A percentile compares a stretch with the other conserved stretches of the same genome.
These are phyloP conservation scores for Calidris pygmaea DNA, from an alignment of 2,113 vertebrate species.

Conservation along the genomic window DNA sequence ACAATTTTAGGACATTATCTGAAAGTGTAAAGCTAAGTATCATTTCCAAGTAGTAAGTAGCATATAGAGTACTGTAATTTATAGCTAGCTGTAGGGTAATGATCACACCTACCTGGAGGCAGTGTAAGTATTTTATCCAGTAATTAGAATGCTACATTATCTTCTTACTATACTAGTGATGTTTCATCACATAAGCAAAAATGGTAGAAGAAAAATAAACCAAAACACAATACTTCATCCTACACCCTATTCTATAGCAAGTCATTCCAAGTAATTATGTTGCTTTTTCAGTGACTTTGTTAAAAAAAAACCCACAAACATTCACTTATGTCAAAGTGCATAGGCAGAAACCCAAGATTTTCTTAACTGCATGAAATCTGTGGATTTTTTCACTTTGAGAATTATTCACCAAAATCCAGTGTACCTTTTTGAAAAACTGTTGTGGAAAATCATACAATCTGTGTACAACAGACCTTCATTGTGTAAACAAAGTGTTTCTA, in stretches of 20 bases:
- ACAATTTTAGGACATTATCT: neutral
- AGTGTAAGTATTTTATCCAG: neutral
- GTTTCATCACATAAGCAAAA: neutral
- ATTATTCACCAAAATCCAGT: neutral
- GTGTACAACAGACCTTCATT: neutral
- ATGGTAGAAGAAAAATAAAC: neutral
- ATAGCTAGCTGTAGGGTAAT: neutral
- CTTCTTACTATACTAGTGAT: neutral
- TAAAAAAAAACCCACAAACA: neutral
- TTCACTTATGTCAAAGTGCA: neutral
- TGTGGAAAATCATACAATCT: neutral
- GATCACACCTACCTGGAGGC: neutral
- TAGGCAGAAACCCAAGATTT: neutral
- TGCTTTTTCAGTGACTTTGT: neutral
- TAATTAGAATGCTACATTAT: neutral
- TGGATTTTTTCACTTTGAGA: neutral
- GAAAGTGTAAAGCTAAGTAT: neutral
- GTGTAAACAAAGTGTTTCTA: neutral
- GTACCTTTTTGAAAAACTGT: neutral
- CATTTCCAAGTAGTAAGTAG: neutral
- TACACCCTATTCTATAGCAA: neutral
- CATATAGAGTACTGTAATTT: neutral
- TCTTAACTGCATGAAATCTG: neutral
- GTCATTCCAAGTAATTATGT: neutral
- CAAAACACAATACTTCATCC: neutral